A percentile compares a stretch with the other conserved stretches of the same genome.
phyloP scores from a whole-genome alignment of 2,888 invertebrate species.

The Kuschelorhynchus macadamiae region DNA sequence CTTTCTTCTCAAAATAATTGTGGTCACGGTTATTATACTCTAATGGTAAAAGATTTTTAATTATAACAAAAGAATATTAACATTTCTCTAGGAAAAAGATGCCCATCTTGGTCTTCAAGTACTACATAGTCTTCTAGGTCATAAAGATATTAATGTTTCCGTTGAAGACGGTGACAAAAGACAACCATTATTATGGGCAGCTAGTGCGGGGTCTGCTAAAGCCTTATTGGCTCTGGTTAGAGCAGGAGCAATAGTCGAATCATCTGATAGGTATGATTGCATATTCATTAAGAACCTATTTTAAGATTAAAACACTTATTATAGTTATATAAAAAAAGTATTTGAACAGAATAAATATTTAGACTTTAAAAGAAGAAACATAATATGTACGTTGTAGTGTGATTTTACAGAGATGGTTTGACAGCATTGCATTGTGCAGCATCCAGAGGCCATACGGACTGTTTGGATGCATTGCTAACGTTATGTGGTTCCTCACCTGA shows the following conservation, averaged over 20 bases:
- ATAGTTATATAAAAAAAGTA: too few species aligned
- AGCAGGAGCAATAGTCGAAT: slow-evolving; percentile 55
- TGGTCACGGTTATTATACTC: too few species aligned
- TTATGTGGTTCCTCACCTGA: slow-evolving; percentile 92
- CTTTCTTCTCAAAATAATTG: too few species aligned
- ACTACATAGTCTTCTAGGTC: slow-evolving; percentile 81
- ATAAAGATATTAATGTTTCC: slow-evolving; percentile 85
- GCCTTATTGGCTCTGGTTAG: slow-evolving; percentile 87
- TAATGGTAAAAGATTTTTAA: too few species aligned
- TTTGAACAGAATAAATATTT: too few species aligned
- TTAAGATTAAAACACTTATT: too few species aligned
- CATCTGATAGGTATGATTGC: slow-evolving; percentile 48
- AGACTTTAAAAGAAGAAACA: too few species aligned
- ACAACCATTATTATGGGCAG: slow-evolving; percentile 97
- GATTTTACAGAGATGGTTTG: slow-evolving; percentile 88
- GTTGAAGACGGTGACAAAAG: slow-evolving; percentile 93
- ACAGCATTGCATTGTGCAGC: slow-evolving; percentile 98
- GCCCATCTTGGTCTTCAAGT: slow-evolving; percentile 82
- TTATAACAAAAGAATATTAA: too few species aligned
- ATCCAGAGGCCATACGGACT: slow-evolving; percentile 94
- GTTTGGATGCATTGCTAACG: slow-evolving; percentile 89
- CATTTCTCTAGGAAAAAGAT: slow-evolving; percentile 63
- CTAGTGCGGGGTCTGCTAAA: slow-evolving; percentile 94
- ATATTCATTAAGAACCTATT: too few species aligned
- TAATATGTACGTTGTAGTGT: too few species aligned